A percentile compares a stretch with the other conserved stretches of the same genome.
These are phyloP conservation scores for Megalonaias nervosa DNA, from an alignment of 1,140 invertebrate species.

Conservation along the genomic window DNA sequence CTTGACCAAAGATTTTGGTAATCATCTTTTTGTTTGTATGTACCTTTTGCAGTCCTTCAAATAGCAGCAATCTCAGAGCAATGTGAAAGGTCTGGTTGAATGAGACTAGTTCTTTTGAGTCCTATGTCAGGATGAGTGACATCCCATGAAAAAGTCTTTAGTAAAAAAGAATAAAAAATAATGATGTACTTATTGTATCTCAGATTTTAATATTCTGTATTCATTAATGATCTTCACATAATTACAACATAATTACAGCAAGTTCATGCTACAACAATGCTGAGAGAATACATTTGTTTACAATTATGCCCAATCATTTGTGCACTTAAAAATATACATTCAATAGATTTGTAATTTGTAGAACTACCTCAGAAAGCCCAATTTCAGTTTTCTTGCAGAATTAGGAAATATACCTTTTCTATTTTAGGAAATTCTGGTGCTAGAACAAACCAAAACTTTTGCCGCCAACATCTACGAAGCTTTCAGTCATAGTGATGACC, in stretches of 20 bases:
- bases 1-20: too few species aligned
- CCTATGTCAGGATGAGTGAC: too few species aligned
- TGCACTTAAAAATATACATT: not conserved
- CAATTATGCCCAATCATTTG: not conserved
- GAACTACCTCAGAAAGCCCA: conserved; percentile 1
- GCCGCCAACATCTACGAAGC: conserved; percentile 94
- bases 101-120: too few species aligned
- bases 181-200: too few species aligned
- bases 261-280: not conserved
- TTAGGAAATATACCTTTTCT: conserved; percentile 53
- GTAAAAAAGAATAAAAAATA: too few species aligned
- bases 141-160: too few species aligned
- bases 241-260: not conserved
- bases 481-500: conserved; percentile 73
- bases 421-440: conserved; percentile 74
- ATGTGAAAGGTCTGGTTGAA: too few species aligned
- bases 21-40: too few species aligned
- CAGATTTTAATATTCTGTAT: too few species aligned
- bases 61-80: too few species aligned
- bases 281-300: not conserved
- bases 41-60: too few species aligned
- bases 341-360: not conserved
- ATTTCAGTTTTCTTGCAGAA: conserved; percentile 73
- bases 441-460: conserved; percentile 86
- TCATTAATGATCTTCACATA: not conserved